Base-by-base conservation (phyloP, 2,888 invertebrate genomes). In the Cerastoderma edule region DNA sequence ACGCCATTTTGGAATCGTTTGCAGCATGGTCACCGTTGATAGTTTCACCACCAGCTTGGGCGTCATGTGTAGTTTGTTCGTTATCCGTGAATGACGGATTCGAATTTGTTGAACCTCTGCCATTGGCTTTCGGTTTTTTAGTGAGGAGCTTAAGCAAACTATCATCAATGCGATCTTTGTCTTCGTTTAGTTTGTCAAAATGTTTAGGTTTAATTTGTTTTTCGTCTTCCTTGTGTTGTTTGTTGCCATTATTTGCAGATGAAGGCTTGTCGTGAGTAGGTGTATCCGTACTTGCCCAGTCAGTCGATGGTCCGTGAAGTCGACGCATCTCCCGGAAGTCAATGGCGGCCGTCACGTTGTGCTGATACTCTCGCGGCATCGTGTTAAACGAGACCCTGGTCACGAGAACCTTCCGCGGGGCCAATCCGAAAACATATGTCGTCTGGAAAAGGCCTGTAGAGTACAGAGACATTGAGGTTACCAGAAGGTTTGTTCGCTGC, bases 331-430 rank as follows among this genome's bases (percentile, higher is more conserved):
- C 2, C 27, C 53, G 24, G 13, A 27, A 10, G 2, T 57, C 28
- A 13, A 57, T 4, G 3, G 33, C 30, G 16, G 57, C 57, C n/a
- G 57, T 57, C 13, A 32, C 57, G n/a, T 57, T 57, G 33, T 57
- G 27, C 8, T 32, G 8, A 4, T 33, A 2, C n/a, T 30, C 19
- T 16, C 33, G 22, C 4, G 57, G 57, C 19, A 57, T 8, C 10
- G 33, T 6, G 22, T n/a, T n/a, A 22, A 57, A 57, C 13, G n/a
- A 13, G 8, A 57, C 33, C 33, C 28, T 57, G 13, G 57, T 57
- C 8, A 57, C 57, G 2, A 57, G 57, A 57, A 57, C 32, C 32
- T 57, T 57, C 22, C 33, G n/a, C n/a, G n/a, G n/a, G n/a, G n/a
- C n/a, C n/a, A n/a, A n/a, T n/a, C n/a, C n/a, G n/a, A n/a, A n/a